These are phyloP conservation scores for Operophtera brumata DNA, from an alignment of 2,888 invertebrate genomes.

Conservation along the genomic window DNA sequence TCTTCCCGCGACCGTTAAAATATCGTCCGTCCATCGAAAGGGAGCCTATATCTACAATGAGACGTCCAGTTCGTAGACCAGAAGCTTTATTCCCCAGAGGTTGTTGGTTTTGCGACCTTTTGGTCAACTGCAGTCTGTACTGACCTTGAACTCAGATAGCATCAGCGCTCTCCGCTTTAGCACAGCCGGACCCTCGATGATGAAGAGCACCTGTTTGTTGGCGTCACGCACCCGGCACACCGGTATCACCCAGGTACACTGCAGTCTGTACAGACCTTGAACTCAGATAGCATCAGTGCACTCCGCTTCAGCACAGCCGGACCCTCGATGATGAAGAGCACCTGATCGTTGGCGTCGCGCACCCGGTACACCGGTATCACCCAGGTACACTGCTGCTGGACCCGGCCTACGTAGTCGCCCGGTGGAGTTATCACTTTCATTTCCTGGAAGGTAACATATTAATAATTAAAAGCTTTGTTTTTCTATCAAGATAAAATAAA, in stretches of 20 bases:
- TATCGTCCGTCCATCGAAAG: no score
- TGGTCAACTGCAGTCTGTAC: conserved; percentile 74
- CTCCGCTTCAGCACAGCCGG: conserved; percentile 78
- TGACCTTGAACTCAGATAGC: conserved; percentile 66
- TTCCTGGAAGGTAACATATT: conserved; percentile 52
- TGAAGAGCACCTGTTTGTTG: conserved; percentile 82
- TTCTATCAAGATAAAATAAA: no score
- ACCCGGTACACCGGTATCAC: conserved; percentile 85
- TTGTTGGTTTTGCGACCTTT: no score
- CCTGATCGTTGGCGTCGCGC: conserved; percentile 82
- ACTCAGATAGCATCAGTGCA: conserved; percentile 61
- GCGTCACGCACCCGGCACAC: conserved; percentile 85
- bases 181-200: conserved; percentile 87
- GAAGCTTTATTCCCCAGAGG: no score
- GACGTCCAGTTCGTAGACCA: no score
- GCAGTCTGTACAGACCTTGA: conserved; percentile 56
- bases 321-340: conserved; percentile 86
- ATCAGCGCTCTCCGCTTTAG: conserved; percentile 58
- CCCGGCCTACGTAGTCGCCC: conserved; percentile 85
- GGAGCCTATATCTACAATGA: no score
- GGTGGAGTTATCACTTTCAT: conserved; percentile 87
- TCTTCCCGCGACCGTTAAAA: no score
- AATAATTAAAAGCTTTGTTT: neutral
- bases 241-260: conserved; percentile 83
- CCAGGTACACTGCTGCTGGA: conserved; percentile 85